Evolutionary conservation across 2,888 invertebrate genomes (phyloP).

Genomic region (Drosophila robusta): DNA sequence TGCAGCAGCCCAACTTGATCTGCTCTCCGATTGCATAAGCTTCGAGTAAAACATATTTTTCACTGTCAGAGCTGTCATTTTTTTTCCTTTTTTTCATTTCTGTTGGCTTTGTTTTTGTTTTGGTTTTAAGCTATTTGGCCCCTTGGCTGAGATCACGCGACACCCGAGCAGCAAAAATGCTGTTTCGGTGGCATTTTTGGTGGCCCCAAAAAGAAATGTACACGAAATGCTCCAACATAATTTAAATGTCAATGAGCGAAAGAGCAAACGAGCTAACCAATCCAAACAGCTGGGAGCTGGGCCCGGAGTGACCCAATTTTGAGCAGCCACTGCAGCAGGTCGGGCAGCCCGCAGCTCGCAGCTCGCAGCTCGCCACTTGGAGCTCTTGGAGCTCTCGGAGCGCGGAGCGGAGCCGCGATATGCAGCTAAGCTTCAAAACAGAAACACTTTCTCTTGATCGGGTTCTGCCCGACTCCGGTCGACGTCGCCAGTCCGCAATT

Average conservation of each 20-base stretch:
- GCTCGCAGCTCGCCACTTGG: constrained; percentile 15
- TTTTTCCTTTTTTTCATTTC: constrained; percentile 1
- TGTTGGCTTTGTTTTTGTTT: constrained; percentile 7
- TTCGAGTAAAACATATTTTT: constrained; percentile 59
- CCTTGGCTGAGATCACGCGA: constrained; percentile 68
- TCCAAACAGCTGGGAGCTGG: constrained; percentile 42
- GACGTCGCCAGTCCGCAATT: constrained; percentile 65
- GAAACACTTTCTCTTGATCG: constrained; percentile 76
- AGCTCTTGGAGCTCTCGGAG: constrained; percentile 25
- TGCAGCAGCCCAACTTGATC: constrained; percentile 29
- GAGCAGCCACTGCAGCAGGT: constrained; percentile 49
- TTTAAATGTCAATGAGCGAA: constrained; percentile 74
- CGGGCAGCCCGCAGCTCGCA: constrained; percentile 13
- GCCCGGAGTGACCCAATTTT: constrained; percentile 57
- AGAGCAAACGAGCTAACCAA: constrained; percentile 39
- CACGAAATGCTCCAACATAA: constrained; percentile 58
- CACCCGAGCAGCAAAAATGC: constrained; percentile 46
- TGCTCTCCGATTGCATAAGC: constrained; percentile 65
- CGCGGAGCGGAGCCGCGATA: constrained; percentile 34
- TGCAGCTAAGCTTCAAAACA: constrained; percentile 46
- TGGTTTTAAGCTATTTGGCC: constrained; percentile 48
- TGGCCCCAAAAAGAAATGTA: constrained; percentile 51
- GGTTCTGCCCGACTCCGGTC: constrained; percentile 51
- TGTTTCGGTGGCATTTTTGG: constrained; percentile 72
- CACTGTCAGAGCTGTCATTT: constrained; percentile 61